Conservation (phyloP, 1,140 invertebrate species). For the Telenomus remus region DNA sequence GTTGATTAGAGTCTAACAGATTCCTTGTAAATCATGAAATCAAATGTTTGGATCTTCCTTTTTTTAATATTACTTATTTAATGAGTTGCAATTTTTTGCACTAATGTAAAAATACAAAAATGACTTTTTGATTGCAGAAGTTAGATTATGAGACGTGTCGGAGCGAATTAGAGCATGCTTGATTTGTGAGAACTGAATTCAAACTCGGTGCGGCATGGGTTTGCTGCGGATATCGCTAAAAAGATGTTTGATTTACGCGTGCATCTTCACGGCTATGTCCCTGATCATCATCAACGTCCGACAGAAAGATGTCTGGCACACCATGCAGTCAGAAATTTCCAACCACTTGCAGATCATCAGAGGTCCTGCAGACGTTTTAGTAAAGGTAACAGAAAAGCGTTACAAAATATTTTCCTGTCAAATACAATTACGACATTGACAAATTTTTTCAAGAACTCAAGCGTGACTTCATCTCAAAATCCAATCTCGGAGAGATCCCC, state of each 20-base stretch:
- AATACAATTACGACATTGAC: constrained; percentile 6
- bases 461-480: constrained; percentile 60
- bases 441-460: constrained; percentile 50
- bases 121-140: no score
- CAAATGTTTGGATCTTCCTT: no score
- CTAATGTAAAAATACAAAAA: no score
- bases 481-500: constrained; percentile 48
- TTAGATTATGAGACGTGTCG: constrained; percentile 26
- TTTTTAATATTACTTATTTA: no score
- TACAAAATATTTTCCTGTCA: background rate
- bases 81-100: no score
- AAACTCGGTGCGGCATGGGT: constrained; percentile 69
- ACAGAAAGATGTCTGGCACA: constrained; percentile 72
- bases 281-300: constrained; percentile 73
- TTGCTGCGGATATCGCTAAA: constrained; percentile 74
- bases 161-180: constrained; percentile 26
- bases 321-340: constrained; percentile 60
- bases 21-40: no score
- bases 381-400: no score
- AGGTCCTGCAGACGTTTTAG: constrained; percentile 42
- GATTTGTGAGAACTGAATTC: constrained; percentile 35
- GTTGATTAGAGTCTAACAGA: no score
- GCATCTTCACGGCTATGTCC: constrained; percentile 71
- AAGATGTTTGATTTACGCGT: constrained; percentile 74
- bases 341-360: constrained; percentile 59